These are phyloP conservation scores for Paracanthobrama guichenoti DNA, from an alignment of 2,113 vertebrate species.

Conservation along the genomic window DNA sequence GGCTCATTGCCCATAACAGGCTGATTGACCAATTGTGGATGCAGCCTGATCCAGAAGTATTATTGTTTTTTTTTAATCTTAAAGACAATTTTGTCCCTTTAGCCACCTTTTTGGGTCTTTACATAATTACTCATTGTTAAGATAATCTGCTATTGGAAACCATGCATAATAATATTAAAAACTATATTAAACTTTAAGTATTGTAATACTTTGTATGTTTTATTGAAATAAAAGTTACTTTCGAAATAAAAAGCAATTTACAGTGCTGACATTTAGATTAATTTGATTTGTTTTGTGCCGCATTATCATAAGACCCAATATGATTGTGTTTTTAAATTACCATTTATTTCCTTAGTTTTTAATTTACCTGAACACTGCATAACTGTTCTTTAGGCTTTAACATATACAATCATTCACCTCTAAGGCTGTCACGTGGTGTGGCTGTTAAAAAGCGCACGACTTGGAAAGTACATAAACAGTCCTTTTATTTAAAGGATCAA, in stretches of 20 bases:
- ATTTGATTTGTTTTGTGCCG: constrained; percentile 4
- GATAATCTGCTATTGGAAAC: not conserved
- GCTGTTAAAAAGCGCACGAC: too few species aligned
- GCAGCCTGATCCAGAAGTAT: constrained; percentile 66
- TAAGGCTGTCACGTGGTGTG: too few species aligned
- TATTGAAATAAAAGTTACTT: not conserved
- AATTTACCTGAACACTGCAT: not conserved
- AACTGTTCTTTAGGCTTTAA: not conserved
- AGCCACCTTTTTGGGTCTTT: not conserved
- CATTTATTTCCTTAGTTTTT: not conserved
- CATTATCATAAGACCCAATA: not conserved
- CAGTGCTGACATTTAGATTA: not conserved
- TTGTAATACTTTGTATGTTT: not conserved
- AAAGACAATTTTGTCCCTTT: not conserved
- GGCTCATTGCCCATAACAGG: constrained; percentile 68
- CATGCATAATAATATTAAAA: not conserved
- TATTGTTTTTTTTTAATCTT: constrained; percentile 65
- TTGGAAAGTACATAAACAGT: too few species aligned
- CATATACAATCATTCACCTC: not conserved
- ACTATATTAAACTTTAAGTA: not conserved
- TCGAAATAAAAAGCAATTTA: not conserved
- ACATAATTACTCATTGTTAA: not conserved
- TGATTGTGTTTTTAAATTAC: not conserved
- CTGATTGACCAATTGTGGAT: constrained; percentile 71
- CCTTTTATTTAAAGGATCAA: too few species aligned